A percentile compares a stretch with the other conserved stretches of the same genome.
phyloP scores from a whole-genome alignment of 2,888 invertebrate species.

The Cantharis rufa region DNA sequence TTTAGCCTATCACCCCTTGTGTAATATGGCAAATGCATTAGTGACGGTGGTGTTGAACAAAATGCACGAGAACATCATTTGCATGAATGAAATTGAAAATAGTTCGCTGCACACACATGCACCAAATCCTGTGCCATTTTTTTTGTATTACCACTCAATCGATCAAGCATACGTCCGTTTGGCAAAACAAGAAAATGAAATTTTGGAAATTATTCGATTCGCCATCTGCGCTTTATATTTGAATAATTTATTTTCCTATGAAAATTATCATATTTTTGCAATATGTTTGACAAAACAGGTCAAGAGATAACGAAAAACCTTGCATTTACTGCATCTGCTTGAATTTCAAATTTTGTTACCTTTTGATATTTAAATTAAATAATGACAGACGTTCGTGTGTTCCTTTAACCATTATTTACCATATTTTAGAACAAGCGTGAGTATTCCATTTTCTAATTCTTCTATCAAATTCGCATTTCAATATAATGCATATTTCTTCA shows the following conservation, averaged over 20 bases:
- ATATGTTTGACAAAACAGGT: conserved; percentile 17
- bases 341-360: conserved; percentile 15
- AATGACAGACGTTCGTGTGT: not conserved
- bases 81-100: conserved; percentile 19
- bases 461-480: not conserved
- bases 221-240: not conserved
- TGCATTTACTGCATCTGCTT: conserved; percentile 15
- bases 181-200: not conserved
- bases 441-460: not conserved
- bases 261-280: conserved; percentile 24
- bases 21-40: conserved; percentile 26
- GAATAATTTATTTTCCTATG: conserved; percentile 5
- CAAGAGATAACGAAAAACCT: conserved; percentile 15
- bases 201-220: not conserved
- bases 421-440: not conserved
- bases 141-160: not conserved
- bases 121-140: not conserved
- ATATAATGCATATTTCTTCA: not conserved
- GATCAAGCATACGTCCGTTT: not conserved
- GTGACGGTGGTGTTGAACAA: conserved; percentile 14
- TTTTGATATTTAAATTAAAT: not conserved
- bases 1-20: conserved; percentile 29
- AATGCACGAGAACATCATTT: conserved; percentile 18
- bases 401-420: not conserved
- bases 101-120: not conserved